These are phyloP conservation scores for Spea bombifrons DNA, from an alignment of 2,113 vertebrate species.

Conservation along the genomic window DNA sequence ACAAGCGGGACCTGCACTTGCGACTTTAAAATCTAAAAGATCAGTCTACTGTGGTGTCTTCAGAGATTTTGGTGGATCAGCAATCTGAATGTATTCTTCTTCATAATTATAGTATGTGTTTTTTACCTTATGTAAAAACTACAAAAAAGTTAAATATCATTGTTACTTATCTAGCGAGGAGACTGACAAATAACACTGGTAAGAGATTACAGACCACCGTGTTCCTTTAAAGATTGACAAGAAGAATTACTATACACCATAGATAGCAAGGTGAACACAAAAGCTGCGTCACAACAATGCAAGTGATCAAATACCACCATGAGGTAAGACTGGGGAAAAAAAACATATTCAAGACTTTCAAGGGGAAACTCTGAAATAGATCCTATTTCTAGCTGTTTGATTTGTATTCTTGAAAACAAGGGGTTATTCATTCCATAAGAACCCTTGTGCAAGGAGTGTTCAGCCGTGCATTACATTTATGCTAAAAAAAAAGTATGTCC, in stretches of 20 bases:
- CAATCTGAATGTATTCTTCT: too few species aligned
- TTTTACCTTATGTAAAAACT: too few species aligned
- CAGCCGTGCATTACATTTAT: conserved; percentile 42
- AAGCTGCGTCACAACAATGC: conserved; percentile 45
- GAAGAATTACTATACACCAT: conserved; percentile 26
- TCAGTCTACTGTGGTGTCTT: too few species aligned
- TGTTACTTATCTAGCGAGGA: too few species aligned
- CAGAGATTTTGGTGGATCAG: too few species aligned
- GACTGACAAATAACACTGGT: conserved; percentile 1
- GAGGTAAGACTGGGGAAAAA: conserved; percentile 35
- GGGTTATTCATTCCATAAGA: conserved; percentile 44
- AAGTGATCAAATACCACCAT: conserved; percentile 40
- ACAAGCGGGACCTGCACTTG: too few species aligned
- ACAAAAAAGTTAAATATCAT: too few species aligned
- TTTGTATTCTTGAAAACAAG: conserved; percentile 44
- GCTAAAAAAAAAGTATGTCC: conserved; percentile 18
- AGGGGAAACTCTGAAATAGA: conserved; percentile 35
- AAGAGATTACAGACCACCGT: background rate
- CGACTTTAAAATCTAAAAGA: too few species aligned
- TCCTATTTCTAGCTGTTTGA: conserved; percentile 47
- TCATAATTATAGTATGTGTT: too few species aligned
- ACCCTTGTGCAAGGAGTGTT: conserved; percentile 30
- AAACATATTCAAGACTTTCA: conserved; percentile 45
- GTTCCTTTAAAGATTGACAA: conserved; percentile 37
- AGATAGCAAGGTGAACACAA: conserved; percentile 27